Evolutionary conservation across 2,888 invertebrate genomes (phyloP), one percentile per base, ranked within the genome.

Genomic region (Empis livida): DNA sequence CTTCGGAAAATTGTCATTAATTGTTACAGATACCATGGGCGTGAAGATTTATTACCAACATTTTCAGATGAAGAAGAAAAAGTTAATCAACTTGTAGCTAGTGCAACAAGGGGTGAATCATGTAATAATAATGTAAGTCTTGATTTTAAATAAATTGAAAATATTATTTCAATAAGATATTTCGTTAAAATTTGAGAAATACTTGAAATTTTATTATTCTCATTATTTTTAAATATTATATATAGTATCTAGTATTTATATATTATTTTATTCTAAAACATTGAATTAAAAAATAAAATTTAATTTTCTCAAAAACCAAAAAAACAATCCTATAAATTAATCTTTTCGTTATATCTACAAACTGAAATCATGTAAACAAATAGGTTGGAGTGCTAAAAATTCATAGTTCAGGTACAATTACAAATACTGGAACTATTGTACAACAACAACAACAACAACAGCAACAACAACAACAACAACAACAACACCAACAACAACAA

Each of bases 1-100:
- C 74, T 96, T 57, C 78, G 95, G 43, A 93, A 94, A 72, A 95
- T 96, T 58, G 95, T 96, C 51, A 88, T 93, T 63, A 95, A 95
- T 73, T 96, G 96, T 72, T 96, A 96, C 76, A 94, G 93, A 74
- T 95, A 89, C 74, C 95, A 96, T 70, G 93, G 94, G 1, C 78
- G 95, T 56, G 94, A 94, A 72, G 95, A 96, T 69, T 76, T 96
- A 54, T 73, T 96, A 61, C 94, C 95, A 14, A 91, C 93, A 38
- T 95, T 95, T 73, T 86, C 82, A 45, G 94, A 93, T 63, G 91
- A 92, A 49, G 89, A 91, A 50, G 91, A 91, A 53, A 86, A 87
- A 57, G 77, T 78, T 15, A 78, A 77, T 59, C 72, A 74, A 62
- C 57, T 77, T 61, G 72, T 82, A 58, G 67, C 77, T 59, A 66